Evolutionary conservation across 2,797 vertebrate genomes (phyloP).

Genomic region (Tarsius wallacei): DNA sequence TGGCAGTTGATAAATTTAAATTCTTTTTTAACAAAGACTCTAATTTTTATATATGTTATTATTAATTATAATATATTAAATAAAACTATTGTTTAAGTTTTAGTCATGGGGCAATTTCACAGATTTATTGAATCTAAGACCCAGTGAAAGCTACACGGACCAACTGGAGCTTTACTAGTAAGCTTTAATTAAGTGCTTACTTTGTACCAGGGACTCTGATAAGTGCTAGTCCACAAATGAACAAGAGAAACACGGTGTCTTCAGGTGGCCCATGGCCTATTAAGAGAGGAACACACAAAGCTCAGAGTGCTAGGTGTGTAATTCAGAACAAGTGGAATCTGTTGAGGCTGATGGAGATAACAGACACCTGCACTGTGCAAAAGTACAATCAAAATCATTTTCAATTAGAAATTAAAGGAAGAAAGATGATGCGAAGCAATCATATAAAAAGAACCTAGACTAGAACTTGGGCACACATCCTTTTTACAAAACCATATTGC

Average conservation of each 20-base stretch:
- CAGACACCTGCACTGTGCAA: not conserved
- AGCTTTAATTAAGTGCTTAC: constrained; percentile 39
- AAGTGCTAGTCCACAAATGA: not conserved
- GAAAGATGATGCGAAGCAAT: not conserved
- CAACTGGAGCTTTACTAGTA: not conserved
- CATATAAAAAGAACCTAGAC: not conserved
- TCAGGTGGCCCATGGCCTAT: not conserved
- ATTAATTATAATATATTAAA: not conserved
- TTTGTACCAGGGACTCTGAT: not conserved
- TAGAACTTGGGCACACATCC: not conserved
- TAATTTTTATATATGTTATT: constrained; percentile 3
- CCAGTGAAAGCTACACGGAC: not conserved
- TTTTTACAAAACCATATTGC: not conserved
- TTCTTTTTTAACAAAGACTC: not conserved
- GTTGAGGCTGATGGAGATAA: no score
- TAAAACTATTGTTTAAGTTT: constrained; percentile 45
- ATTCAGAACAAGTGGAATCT: not conserved
- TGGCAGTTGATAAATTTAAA: not conserved
- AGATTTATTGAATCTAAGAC: not conserved
- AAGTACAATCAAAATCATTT: not conserved
- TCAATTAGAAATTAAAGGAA: not conserved
- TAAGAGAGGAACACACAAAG: not conserved
- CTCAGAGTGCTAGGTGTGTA: not conserved
- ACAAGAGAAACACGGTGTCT: not conserved
- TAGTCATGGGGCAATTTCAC: not conserved